These are phyloP conservation scores for Heliocidaris erythrogramma DNA, from an alignment of 35 echinoderm and acorn worm genomes.

Conservation along the genomic window DNA sequence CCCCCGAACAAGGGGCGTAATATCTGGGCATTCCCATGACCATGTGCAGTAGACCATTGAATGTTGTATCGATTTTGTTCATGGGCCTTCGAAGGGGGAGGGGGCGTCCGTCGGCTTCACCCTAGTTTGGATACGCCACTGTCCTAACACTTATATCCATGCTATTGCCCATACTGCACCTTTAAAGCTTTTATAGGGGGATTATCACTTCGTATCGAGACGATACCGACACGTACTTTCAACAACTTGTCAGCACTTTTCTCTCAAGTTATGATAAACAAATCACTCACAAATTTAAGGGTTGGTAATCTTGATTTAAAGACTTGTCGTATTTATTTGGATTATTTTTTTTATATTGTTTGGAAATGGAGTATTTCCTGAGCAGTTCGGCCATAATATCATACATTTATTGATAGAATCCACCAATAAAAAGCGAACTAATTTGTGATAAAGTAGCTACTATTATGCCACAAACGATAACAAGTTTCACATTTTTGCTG, in stretches of 20 bases:
- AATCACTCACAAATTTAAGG: not conserved
- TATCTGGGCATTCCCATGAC: too few relatives aligned
- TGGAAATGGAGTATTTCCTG: not conserved
- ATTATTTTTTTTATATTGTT: not conserved
- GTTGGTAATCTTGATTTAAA: not conserved
- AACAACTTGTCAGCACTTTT: constrained; percentile 11
- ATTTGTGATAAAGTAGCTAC: too few relatives aligned
- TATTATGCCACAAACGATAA: too few relatives aligned
- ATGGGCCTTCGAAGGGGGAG: too few relatives aligned
- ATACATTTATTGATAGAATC: not conserved
- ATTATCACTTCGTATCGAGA: not conserved
- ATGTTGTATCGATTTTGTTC: too few relatives aligned
- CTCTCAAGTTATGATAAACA: not conserved
- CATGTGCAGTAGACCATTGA: too few relatives aligned
- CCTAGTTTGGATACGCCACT: too few relatives aligned
- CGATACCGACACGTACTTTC: not conserved
- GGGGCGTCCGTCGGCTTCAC: too few relatives aligned
- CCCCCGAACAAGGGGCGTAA: too few relatives aligned
- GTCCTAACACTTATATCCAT: too few relatives aligned
- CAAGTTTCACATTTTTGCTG: too few relatives aligned
- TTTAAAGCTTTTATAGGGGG: not conserved
- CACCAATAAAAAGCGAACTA: too few relatives aligned
- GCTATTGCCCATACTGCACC: not conserved
- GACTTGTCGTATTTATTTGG: not conserved
- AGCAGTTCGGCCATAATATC: not conserved